Evolutionary conservation across 2,113 vertebrate genomes (phyloP), one percentile per base, ranked within the genome.

Genomic region (Parus major): DNA sequence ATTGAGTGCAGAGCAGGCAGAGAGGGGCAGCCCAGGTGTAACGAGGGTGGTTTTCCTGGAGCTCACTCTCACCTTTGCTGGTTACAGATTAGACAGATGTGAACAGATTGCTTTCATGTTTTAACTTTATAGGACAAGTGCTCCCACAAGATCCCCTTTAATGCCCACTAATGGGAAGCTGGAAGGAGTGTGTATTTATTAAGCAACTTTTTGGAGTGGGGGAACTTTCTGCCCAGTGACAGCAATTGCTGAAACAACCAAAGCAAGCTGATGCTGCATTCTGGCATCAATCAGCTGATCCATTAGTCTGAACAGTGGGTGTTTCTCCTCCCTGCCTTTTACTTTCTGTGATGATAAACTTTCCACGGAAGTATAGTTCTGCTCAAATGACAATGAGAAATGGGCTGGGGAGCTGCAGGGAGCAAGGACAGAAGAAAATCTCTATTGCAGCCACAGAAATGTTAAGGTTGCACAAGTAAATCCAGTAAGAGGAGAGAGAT

Each of bases 311-410:
- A 94, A 28, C 61, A 69, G 81, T 65, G 42, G 79, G 69, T 85
- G 69, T 82, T 91, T 87, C 86, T 94, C 46, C 83, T 90, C 93
- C 63, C 35, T 83, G 90, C 85, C 76, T 91, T 94, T 94, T 69
- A 41, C 44, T 73, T 95, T 63, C 90, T 79, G 82, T 53, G 50
- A 61, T 86, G 88, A 92, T 88, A 95, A 95, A 97, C 95, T 79
- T 95, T 64, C 47, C 50, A n/a, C 2, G 21, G 44, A 91, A 75
- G 68, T 64, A 23, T 6, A 36, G 57, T 44, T 96, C 90, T 94
- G 83, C 81, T 89, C 68, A 95, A 93, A 59, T 82, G 95, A 95
- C 96, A 93, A 55, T 86, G 90, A 97, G 93, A 91, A 95, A 96
- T 92, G 86, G 78, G 65, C 68, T 94, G 73, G 10, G 16, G 66